Evolutionary conservation across 2,888 invertebrate genomes (phyloP).

Genomic region (Eupithecia abbreviata): DNA sequence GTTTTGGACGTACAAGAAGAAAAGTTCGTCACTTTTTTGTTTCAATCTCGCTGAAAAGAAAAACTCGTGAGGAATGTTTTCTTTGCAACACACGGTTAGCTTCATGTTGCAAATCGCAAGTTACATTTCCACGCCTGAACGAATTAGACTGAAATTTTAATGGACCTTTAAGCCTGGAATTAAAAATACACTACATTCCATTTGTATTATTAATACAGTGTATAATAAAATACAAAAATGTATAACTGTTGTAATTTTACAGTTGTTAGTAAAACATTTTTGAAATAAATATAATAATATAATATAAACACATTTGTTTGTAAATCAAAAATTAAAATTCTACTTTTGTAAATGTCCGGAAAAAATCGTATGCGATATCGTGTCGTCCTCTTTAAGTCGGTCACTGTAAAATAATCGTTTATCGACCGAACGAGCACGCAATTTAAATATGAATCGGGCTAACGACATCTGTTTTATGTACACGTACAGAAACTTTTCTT

Average conservation of each 20-base stretch:
- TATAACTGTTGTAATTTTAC: too few species aligned
- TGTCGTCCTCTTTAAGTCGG: conserved; percentile 32
- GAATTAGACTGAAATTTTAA: too few species aligned
- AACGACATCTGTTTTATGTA: conserved; percentile 46
- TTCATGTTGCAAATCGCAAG: neutral
- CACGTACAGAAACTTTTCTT: conserved; percentile 30
- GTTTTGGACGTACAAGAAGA: neutral
- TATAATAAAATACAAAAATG: too few species aligned
- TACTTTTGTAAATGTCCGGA: neutral
- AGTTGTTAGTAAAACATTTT: too few species aligned
- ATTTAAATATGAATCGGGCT: conserved; percentile 54
- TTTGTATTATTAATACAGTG: too few species aligned
- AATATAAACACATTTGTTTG: too few species aligned
- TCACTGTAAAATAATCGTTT: conserved; percentile 31
- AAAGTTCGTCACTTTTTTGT: neutral
- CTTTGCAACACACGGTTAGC: neutral
- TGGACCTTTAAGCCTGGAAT: too few species aligned
- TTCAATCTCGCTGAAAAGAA: neutral
- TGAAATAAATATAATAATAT: too few species aligned
- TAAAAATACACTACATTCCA: too few species aligned
- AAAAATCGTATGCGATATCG: neutral
- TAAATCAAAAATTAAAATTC: too few species aligned
- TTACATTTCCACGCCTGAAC: too few species aligned
- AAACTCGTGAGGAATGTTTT: neutral
- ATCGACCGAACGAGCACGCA: conserved; percentile 33